Evolutionary conservation across 92 coral and sea anemone genomes (phyloP).

Genomic region (Palythoa grandis): DNA sequence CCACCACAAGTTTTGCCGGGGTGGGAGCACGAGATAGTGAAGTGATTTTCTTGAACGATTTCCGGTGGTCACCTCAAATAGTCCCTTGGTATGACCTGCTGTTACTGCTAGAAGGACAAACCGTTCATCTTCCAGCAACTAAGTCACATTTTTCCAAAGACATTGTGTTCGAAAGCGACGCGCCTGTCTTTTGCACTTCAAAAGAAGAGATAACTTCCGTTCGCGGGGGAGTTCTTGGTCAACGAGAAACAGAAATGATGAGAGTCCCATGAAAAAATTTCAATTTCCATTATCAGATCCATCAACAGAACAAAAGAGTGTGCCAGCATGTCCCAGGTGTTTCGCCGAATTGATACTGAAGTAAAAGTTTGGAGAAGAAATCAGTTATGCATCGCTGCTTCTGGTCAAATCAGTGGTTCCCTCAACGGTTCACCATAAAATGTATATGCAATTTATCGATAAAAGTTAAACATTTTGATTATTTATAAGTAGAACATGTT

Average conservation of each 20-base stretch:
- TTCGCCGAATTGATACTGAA: constrained; percentile 3
- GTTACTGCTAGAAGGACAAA: constrained; percentile 22
- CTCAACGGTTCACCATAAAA: constrained; percentile 17
- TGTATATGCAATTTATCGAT: neutral
- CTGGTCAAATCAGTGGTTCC: constrained; percentile 15
- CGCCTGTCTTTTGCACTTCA: constrained; percentile 11
- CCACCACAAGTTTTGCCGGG: constrained; percentile 51
- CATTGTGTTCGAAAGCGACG: constrained; percentile 8
- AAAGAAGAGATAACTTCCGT: constrained; percentile 17
- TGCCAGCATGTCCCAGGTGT: constrained; percentile 8
- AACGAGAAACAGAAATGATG: constrained; percentile 44
- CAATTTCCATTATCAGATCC: constrained; percentile 31
- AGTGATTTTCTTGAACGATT: constrained; percentile 38
- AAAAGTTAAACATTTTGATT: neutral
- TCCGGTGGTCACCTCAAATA: constrained; percentile 43
- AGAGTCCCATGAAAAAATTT: constrained; percentile 11
- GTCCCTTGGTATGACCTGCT: constrained; percentile 34
- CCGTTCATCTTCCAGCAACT: neutral
- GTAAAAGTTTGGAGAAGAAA: too few relatives aligned
- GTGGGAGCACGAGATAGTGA: constrained; percentile 44
- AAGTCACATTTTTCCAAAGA: constrained; percentile 9
- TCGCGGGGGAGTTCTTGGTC: constrained; percentile 23
- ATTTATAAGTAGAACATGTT: neutral
- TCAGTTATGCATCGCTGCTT: neutral
- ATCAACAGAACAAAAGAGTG: neutral